Evolutionary conservation across 2,113 vertebrate genomes (phyloP).

Genomic region (Lates calcarifer): DNA sequence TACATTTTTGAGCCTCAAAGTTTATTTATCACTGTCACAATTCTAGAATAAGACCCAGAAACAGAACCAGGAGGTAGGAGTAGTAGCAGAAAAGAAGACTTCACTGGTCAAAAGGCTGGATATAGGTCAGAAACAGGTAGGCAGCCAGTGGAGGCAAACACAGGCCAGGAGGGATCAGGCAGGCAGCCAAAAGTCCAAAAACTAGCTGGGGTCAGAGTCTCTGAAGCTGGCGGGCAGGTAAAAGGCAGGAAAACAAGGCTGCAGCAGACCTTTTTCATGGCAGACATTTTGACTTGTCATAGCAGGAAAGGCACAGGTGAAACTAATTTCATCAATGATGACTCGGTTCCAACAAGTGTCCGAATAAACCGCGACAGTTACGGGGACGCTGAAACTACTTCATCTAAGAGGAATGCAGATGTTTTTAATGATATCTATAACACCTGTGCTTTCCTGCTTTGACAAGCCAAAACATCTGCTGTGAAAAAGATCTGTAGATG

Average conservation of each 20-base stretch:
- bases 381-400: background rate
- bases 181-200: constrained; percentile 44
- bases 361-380: background rate
- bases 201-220: constrained; percentile 20
- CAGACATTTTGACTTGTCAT: background rate
- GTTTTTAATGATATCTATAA: constrained; percentile 18
- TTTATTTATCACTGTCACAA: constrained; percentile 6
- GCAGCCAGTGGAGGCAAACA: constrained; percentile 29
- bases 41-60: constrained; percentile 12
- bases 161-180: constrained; percentile 33
- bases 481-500: background rate
- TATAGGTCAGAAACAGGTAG: constrained; percentile 41
- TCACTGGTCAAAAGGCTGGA: constrained; percentile 30
- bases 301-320: background rate
- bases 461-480: constrained; percentile 14
- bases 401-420: background rate
- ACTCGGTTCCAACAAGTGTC: background rate
- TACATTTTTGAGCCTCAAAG: background rate
- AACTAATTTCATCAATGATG: background rate
- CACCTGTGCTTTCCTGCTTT: background rate
- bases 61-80: constrained; percentile 28
- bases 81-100: constrained; percentile 10
- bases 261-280: constrained; percentile 12
- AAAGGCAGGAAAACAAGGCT: background rate
- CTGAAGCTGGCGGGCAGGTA: background rate